Conservation (phyloP, 2,113 vertebrate genomes). For the Nestor notabilis region DNA sequence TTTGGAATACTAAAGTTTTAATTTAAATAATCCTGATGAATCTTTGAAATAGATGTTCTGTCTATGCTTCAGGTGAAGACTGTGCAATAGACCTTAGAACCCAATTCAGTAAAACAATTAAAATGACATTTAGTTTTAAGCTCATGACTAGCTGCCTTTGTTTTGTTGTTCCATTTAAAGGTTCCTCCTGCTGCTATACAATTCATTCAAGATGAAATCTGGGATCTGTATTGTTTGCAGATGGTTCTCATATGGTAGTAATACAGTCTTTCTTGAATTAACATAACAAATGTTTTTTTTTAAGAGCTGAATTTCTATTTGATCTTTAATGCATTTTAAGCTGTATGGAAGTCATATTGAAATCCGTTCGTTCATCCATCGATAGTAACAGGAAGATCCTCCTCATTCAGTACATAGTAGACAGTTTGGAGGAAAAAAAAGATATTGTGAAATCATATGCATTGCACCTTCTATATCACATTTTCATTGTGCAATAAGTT, state of each 20-base stretch:
- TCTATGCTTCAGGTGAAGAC: background rate
- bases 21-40: background rate
- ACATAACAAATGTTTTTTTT: background rate
- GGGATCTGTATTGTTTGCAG: background rate
- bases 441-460: background rate
- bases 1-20: background rate
- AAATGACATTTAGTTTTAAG: conserved; percentile 10
- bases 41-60: background rate
- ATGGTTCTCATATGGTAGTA: background rate
- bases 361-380: background rate
- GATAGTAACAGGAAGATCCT: background rate
- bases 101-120: conserved; percentile 9
- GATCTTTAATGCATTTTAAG: background rate
- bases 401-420: background rate
- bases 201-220: background rate
- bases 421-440: background rate
- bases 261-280: background rate
- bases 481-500: background rate
- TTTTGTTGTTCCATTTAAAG: background rate
- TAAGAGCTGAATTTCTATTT: background rate
- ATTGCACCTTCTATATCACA: background rate
- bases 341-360: background rate
- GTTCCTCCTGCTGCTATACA: background rate
- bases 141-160: background rate
- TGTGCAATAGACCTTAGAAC: background rate